phyloP scores from a whole-genome alignment of 2,797 vertebrate genomes.

The Linurgus olivaceus region DNA sequence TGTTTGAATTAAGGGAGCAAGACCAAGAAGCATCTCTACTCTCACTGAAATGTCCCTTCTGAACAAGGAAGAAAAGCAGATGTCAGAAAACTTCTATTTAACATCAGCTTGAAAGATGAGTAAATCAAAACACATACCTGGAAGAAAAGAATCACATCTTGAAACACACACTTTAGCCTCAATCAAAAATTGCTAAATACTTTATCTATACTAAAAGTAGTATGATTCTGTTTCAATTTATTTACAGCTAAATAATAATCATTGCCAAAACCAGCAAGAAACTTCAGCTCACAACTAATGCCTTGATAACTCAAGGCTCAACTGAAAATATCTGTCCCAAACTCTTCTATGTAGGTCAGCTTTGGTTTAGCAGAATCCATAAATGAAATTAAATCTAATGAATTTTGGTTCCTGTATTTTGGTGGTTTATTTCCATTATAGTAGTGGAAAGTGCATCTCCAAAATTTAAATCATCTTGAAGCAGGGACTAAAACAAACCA shows the following conservation, averaged over 20 bases:
- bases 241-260: neutral
- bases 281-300: neutral
- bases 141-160: slow-evolving; percentile 58
- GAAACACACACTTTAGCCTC: slow-evolving; percentile 16
- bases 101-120: slow-evolving; percentile 36
- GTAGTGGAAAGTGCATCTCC: neutral
- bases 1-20: neutral
- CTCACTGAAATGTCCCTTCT: slow-evolving; percentile 4
- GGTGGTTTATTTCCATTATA: neutral
- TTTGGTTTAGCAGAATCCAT: neutral
- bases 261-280: neutral
- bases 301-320: neutral
- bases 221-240: neutral
- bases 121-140: slow-evolving; percentile 55
- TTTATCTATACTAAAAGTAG: neutral
- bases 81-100: slow-evolving; percentile 37
- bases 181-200: neutral
- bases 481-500: neutral
- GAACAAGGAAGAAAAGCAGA: slow-evolving; percentile 22
- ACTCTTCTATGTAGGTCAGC: neutral
- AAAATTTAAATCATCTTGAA: neutral
- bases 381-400: neutral
- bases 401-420: neutral
- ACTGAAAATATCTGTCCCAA: neutral
- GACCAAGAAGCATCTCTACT: neutral